phyloP scores from a whole-genome alignment of 1,140 invertebrate genomes.

The Drepana arcuata region DNA sequence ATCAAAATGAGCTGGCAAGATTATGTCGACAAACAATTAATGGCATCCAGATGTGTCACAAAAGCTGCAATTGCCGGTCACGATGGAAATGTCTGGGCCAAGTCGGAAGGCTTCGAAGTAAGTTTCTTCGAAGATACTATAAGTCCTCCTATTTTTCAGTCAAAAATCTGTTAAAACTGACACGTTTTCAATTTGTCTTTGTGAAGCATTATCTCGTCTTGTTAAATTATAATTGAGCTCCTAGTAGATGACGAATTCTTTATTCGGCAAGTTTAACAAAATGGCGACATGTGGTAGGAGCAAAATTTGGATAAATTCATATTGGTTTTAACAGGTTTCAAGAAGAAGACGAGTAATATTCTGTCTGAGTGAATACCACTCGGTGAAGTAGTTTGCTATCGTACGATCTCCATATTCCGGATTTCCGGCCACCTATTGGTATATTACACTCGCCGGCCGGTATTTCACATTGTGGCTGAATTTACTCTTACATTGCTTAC shows the following conservation, averaged over 20 bases:
- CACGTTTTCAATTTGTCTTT: conserved; percentile 6
- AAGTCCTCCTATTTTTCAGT: too few relatives aligned
- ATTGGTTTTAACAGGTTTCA: too few relatives aligned
- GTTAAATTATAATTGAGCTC: too few relatives aligned
- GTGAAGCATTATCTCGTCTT: conserved; percentile 7
- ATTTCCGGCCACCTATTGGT: too few relatives aligned
- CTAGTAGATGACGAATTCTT: conserved; percentile 49
- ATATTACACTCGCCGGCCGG: conserved; percentile 43
- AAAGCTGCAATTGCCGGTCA: conserved; percentile 95
- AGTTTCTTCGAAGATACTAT: conserved; percentile 76
- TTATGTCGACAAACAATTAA: conserved; percentile 97
- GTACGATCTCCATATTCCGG: too few relatives aligned
- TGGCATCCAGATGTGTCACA: conserved; percentile 92
- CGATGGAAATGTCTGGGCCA: conserved; percentile 95
- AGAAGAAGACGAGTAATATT: too few relatives aligned
- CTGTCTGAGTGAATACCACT: too few relatives aligned
- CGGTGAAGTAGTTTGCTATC: too few relatives aligned
- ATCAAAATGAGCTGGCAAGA: conserved; percentile 95
- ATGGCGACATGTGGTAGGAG: conserved; percentile 69
- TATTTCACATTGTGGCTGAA: too few relatives aligned
- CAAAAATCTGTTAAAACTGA: too few relatives aligned
- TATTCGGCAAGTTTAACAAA: conserved; percentile 65
- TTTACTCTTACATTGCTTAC: too few relatives aligned
- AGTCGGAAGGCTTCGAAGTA: conserved; percentile 93
- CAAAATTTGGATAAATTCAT: too few relatives aligned